phyloP scores from a whole-genome alignment of 2,888 invertebrate genomes.

The Machimus rusticus region DNA sequence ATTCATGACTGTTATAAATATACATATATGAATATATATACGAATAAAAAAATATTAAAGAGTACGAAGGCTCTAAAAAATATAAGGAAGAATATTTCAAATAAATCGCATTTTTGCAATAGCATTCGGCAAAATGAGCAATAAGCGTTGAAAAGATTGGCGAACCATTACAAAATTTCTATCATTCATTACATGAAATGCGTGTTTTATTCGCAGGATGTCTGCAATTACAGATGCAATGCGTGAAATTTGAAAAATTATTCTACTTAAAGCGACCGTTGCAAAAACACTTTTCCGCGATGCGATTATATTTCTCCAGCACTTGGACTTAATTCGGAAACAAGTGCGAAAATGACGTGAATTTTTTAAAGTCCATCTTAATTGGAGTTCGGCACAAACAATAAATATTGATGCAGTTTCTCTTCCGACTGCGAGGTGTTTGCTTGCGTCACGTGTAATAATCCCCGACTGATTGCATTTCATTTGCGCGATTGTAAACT shows the following conservation, averaged over 20 bases:
- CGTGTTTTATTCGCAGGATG: background rate
- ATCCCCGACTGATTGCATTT: conserved; percentile 6
- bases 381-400: background rate
- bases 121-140: too few species aligned
- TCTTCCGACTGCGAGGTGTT: background rate
- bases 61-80: too few species aligned
- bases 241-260: background rate
- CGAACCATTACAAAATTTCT: background rate
- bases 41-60: too few species aligned
- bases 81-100: too few species aligned
- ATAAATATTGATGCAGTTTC: background rate
- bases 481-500: background rate
- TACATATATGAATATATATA: too few species aligned
- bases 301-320: background rate
- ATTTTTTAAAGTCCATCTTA: background rate
- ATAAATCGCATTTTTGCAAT: too few species aligned
- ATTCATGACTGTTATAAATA: too few species aligned
- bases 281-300: background rate
- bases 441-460: background rate
- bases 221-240: background rate
- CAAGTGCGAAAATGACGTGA: background rate
- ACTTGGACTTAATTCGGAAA: background rate
- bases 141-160: background rate
- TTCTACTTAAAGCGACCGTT: background rate
- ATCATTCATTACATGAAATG: background rate